phyloP scores from a whole-genome alignment of 2,113 vertebrate species.

The Leucopsar rothschildi region DNA sequence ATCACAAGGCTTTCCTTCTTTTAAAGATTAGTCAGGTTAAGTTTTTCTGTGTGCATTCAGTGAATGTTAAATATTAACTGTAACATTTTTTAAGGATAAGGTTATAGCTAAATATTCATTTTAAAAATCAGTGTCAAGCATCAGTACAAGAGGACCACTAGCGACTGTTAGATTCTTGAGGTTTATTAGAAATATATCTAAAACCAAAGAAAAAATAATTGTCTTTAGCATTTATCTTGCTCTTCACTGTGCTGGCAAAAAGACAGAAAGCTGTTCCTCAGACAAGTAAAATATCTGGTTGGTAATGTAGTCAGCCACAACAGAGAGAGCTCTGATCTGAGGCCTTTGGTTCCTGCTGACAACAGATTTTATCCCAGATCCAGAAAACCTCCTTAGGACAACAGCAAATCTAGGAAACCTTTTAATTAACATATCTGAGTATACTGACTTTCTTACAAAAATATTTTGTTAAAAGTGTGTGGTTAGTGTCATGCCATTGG shows the following conservation, averaged over 20 bases:
- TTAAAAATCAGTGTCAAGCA: background rate
- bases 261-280: background rate
- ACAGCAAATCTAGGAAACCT: background rate
- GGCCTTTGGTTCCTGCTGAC: background rate
- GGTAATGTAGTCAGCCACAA: background rate
- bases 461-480: background rate
- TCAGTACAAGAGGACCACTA: background rate
- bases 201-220: background rate
- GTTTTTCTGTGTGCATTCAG: background rate
- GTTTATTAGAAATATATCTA: background rate
- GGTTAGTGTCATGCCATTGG: background rate
- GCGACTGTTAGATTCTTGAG: background rate
- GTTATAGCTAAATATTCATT: background rate
- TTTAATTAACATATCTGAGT: background rate
- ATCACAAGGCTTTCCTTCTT: background rate
- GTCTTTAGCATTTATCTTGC: background rate
- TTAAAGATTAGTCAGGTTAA: background rate
- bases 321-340: background rate
- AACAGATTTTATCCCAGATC: background rate
- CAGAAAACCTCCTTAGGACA: background rate
- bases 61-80: background rate
- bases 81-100: background rate
- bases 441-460: background rate
- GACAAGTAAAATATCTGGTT: background rate
- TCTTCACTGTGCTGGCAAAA: background rate